A percentile compares a stretch with the other conserved stretches of the same genome.
Evolutionary conservation across 2,797 vertebrate genomes (phyloP).

Genomic region (Galago senegalensis): DNA sequence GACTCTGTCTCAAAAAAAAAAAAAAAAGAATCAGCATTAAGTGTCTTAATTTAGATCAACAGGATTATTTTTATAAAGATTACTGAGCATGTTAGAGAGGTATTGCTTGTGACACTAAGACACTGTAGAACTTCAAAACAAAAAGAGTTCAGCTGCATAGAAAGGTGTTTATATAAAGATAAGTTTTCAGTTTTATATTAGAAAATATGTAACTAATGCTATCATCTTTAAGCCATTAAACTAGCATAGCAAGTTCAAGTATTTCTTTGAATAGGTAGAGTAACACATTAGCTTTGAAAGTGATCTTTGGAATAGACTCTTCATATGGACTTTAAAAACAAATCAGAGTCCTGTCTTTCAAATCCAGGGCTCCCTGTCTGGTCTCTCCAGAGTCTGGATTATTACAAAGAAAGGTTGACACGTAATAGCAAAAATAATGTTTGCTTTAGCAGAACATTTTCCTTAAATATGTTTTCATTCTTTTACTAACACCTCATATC

Average conservation of each 20-base stretch:
- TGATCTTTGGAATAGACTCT: background rate
- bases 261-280: background rate
- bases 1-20: too few relatives aligned
- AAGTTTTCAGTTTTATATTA: background rate
- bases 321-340: background rate
- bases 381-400: background rate
- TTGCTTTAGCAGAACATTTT: constrained; percentile 59
- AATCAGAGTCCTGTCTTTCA: background rate
- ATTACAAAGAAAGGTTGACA: background rate
- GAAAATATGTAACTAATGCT: background rate
- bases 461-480: constrained; percentile 70
- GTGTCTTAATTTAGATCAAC: background rate
- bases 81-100: background rate
- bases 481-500: constrained; percentile 50
- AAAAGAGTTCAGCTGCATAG: background rate
- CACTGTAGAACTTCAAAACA: background rate
- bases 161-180: background rate
- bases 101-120: background rate
- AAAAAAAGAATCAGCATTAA: background rate
- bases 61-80: background rate
- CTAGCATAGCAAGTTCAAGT: background rate
- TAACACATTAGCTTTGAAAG: background rate
- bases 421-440: constrained; percentile 46
- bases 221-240: background rate
- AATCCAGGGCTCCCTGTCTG: background rate